Percentiles rank a stretch among this genome's conserved stretches.
Evolutionary conservation across 2,888 invertebrate genomes (phyloP).

Genomic region (Xanthorhoe spadicearia): DNA sequence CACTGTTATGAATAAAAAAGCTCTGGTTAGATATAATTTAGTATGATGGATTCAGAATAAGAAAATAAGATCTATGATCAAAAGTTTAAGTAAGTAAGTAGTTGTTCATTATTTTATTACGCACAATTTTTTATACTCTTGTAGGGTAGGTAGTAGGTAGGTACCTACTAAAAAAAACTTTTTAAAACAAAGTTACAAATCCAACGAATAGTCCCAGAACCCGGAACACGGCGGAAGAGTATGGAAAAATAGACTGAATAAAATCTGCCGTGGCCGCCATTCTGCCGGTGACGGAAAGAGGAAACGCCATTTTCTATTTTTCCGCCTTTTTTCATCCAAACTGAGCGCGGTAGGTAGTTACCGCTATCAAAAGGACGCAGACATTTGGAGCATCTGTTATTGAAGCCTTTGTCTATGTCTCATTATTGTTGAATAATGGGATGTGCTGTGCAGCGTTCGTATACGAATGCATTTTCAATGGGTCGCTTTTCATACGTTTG

Average conservation of each 20-base stretch:
- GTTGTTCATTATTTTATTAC: not conserved
- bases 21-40: too few relatives aligned
- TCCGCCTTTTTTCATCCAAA: constrained; percentile 58
- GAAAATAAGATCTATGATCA: too few relatives aligned
- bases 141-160: too few relatives aligned
- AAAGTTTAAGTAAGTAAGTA: too few relatives aligned
- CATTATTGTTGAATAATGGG: constrained; percentile 27
- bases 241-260: constrained; percentile 62
- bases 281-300: constrained; percentile 79
- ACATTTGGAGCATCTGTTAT: constrained; percentile 42
- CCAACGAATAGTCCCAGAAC: constrained; percentile 26
- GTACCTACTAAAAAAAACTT: too few relatives aligned
- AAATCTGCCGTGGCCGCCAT: constrained; percentile 71
- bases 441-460: not conserved
- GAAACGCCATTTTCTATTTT: constrained; percentile 76
- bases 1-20: not conserved
- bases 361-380: constrained; percentile 38
- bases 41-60: too few relatives aligned
- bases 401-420: constrained; percentile 38
- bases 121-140: not conserved
- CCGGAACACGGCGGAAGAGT: constrained; percentile 68
- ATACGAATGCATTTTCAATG: constrained; percentile 1
- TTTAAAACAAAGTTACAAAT: not conserved
- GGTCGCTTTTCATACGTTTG: not conserved
- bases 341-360: constrained; percentile 41